Conservation (phyloP, 2,888 invertebrate genomes). For the Caenorhabditis afra region DNA sequence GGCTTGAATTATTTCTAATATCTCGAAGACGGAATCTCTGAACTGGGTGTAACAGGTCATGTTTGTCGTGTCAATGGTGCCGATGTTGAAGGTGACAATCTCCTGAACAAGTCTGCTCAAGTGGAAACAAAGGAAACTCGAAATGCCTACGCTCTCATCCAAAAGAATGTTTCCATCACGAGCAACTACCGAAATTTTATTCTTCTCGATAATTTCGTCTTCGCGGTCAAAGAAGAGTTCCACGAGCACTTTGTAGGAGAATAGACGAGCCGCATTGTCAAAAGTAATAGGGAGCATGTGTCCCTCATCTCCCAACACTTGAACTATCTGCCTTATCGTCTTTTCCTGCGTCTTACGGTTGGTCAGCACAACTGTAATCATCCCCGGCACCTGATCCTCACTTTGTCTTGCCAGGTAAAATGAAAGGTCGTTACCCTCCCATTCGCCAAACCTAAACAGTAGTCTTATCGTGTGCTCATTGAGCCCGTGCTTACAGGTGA, state of each 20-base stretch:
- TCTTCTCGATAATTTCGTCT: background rate
- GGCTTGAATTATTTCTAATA: no score
- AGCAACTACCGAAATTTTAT: background rate
- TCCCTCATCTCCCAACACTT: background rate
- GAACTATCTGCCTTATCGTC: background rate
- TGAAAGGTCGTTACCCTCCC: background rate
- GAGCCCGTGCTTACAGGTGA: no score
- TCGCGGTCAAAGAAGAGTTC: background rate
- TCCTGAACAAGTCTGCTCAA: no score
- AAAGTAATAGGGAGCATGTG: background rate
- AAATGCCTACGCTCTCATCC: background rate
- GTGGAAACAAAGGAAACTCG: no score
- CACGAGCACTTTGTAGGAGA: background rate
- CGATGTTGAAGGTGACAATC: no score
- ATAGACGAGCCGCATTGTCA: background rate
- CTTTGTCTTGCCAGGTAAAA: background rate
- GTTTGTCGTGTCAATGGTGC: no score
- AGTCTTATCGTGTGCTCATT: background rate
- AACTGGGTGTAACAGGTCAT: no score
- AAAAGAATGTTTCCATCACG: background rate
- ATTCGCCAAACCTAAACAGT: background rate
- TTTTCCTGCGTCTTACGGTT: background rate
- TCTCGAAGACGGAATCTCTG: no score
- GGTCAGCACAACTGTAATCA: background rate
- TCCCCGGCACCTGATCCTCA: background rate